phyloP scores from a whole-genome alignment of 1,140 invertebrate species.

The Lepidurus arcticus region DNA sequence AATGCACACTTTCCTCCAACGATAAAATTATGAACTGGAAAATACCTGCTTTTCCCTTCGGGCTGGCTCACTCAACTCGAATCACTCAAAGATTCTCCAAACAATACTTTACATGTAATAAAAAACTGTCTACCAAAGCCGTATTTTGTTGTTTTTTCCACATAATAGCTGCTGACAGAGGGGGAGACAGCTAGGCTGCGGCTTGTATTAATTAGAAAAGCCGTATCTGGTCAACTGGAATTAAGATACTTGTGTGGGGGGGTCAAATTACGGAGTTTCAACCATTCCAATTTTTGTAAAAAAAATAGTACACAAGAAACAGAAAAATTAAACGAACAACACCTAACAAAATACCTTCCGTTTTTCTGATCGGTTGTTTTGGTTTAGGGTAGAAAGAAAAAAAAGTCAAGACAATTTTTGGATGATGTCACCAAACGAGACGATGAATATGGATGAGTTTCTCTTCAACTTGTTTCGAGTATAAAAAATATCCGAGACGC shows the following conservation, averaged over 20 bases:
- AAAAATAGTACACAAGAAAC: neutral
- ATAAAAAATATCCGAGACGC: neutral
- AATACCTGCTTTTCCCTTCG: neutral
- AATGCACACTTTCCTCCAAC: neutral
- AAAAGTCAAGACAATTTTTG: constrained; percentile 11
- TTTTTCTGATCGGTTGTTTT: neutral
- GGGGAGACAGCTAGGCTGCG: neutral
- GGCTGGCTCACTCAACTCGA: neutral
- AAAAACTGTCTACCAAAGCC: neutral
- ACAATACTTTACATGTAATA: neutral
- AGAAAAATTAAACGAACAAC: neutral
- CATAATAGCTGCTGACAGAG: neutral
- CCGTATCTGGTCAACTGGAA: constrained; percentile 10
- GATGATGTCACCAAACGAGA: neutral
- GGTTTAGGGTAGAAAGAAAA: neutral
- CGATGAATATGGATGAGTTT: neutral
- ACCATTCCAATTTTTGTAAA: neutral
- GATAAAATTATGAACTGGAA: neutral
- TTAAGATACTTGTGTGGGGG: neutral
- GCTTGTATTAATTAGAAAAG: constrained; percentile 20
- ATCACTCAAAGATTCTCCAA: neutral
- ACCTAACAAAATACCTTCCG: neutral
- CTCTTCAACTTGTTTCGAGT: neutral
- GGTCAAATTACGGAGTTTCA: neutral
- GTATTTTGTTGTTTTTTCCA: neutral